phyloP scores from a whole-genome alignment of 1,140 invertebrate genomes.

The Drosophila orena region DNA sequence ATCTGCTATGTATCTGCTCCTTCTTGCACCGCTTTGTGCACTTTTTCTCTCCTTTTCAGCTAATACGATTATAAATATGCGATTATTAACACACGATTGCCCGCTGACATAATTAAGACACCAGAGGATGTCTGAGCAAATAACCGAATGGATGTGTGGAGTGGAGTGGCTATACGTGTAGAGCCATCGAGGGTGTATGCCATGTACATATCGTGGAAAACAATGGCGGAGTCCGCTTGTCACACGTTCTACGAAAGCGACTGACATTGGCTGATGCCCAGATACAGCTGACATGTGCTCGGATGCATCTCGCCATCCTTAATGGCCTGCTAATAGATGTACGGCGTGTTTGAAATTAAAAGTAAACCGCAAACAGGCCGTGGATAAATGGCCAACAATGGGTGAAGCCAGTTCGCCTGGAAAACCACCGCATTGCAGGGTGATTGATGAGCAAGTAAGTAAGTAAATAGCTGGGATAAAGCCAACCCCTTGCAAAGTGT shows the following conservation, averaged over 20 bases:
- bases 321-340: constrained; percentile 70
- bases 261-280: constrained; percentile 53
- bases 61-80: constrained; percentile 83
- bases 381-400: constrained; percentile 59
- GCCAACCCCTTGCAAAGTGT: constrained; percentile 4
- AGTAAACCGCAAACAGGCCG: constrained; percentile 70
- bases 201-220: constrained; percentile 25
- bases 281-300: constrained; percentile 72
- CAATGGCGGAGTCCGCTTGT: constrained; percentile 66
- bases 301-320: constrained; percentile 40
- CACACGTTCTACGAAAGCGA: constrained; percentile 32
- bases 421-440: constrained; percentile 6
- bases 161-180: constrained; percentile 4
- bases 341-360: constrained; percentile 66
- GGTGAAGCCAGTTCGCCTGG: constrained; percentile 31
- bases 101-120: constrained; percentile 80
- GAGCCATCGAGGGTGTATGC: constrained; percentile 4
- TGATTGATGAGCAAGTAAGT: constrained; percentile 52
- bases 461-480: constrained; percentile 29
- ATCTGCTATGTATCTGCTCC: constrained; percentile 20
- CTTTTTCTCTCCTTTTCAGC: constrained; percentile 24
- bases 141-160: constrained; percentile 42
- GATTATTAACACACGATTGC: constrained; percentile 83
- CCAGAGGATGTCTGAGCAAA: constrained; percentile 61
- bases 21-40: constrained; percentile 29